These are phyloP conservation scores for Musca domestica DNA, from an alignment of 1,140 invertebrate genomes.

Conservation along the genomic window DNA sequence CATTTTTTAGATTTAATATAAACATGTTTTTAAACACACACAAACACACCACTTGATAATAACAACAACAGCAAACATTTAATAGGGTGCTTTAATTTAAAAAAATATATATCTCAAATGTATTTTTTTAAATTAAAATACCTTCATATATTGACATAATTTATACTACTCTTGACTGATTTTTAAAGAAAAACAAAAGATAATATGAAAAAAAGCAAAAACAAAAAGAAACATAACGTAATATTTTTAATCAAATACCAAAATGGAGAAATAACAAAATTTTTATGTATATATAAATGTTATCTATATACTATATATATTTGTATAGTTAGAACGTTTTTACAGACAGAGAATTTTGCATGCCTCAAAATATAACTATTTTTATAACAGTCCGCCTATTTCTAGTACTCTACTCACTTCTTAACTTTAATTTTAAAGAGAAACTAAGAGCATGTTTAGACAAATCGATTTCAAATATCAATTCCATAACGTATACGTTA, in stretches of 20 bases:
- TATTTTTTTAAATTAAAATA: not conserved
- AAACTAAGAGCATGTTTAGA: no score
- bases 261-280: conserved; percentile 1
- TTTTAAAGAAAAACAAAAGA: conserved; percentile 13
- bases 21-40: not conserved
- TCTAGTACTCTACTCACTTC: no score
- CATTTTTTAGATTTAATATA: conserved; percentile 6
- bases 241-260: conserved; percentile 20
- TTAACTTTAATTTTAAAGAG: no score
- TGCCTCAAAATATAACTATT: not conserved
- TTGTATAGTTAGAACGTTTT: conserved; percentile 12
- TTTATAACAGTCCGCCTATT: no score
- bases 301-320: conserved; percentile 31
- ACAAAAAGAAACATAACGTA: not conserved
- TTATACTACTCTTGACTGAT: conserved; percentile 19
- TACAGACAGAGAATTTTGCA: not conserved
- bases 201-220: conserved; percentile 7
- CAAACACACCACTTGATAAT: not conserved
- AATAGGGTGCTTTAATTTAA: not conserved
- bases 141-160: conserved; percentile 1
- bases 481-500: no score
- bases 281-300: conserved; percentile 31
- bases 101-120: not conserved
- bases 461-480: no score
- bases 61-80: no score